Evolutionary conservation across 2,113 vertebrate genomes (phyloP), one percentile per base, ranked within the genome.

Genomic region (Amphiprion ocellaris): DNA sequence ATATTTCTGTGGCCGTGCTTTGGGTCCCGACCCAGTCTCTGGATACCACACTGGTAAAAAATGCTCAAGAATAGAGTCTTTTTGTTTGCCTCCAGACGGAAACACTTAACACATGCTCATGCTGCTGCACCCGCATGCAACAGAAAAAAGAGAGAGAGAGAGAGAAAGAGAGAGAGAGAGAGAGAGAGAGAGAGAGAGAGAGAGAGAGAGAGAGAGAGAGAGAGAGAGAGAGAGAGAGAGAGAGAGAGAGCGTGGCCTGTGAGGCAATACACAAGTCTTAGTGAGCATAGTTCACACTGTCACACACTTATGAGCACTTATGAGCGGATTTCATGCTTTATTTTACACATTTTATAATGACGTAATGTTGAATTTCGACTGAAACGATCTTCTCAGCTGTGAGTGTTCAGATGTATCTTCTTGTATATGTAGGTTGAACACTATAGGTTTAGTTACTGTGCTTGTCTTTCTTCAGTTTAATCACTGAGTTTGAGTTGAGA

Each of bases 31-130:
- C 76, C 79, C 85, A 77, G 74, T 67, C 55, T 81, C 54, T 84
- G 80, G 82, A 85, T 84, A 89, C 74, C 68, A 74, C 77, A 81
- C 76, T 49, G 82, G 79, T 78, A 72, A 87, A 83, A 72, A 87
- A 87, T 84, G 90, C 78, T 62, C 0, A 63, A 86, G 81, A 90
- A 86, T 81, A 87, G 73, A 86, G 69, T 73, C 82, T 79, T 88
- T 92, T 84, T 88, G 77, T 87, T 85, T 84, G 79, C 73, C 78
- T 86, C 86, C 91, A 91, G 87, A 89, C 84, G 86, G 91, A 89
- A 91, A 87, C 87, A 92, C 86, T 90, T 90, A 90, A 82, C 82
- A 85, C 82, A 75, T 77, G 81, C 70, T 85, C 68, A 74, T 16
- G 58, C 83, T 69, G 85, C 83, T 86, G 72, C 87, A 76, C 84